A percentile compares a stretch with the other conserved stretches of the same genome.
phyloP scores from a whole-genome alignment of 2,888 invertebrate species.

The Tetrapedia diversipes region DNA sequence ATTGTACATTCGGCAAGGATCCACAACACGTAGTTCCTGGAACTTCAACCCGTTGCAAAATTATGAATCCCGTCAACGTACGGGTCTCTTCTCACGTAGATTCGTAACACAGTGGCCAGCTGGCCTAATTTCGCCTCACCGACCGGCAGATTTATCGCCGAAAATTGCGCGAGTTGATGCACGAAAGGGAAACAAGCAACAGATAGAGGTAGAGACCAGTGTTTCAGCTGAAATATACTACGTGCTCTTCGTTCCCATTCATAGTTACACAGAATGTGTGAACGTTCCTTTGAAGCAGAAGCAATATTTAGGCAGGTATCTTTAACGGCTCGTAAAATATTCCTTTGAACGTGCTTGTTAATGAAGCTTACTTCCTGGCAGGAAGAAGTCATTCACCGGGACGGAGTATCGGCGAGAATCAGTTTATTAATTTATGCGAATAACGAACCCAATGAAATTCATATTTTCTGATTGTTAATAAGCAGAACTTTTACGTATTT shows the following conservation, averaged over 20 bases:
- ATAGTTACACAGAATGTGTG: not conserved
- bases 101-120: not conserved
- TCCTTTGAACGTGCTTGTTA: not conserved
- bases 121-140: conserved; percentile 25
- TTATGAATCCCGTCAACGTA: not conserved
- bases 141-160: conserved; percentile 1
- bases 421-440: too few relatives aligned
- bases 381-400: too few relatives aligned
- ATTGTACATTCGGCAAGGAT: too few relatives aligned
- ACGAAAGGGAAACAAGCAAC: conserved; percentile 15
- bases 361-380: too few relatives aligned
- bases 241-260: conserved; percentile 7
- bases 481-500: too few relatives aligned
- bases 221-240: not conserved
- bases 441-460: too few relatives aligned
- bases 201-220: too few relatives aligned
- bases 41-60: not conserved
- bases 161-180: conserved; percentile 1
- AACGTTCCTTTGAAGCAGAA: conserved; percentile 7
- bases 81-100: conserved; percentile 7
- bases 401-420: too few relatives aligned
- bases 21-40: not conserved
- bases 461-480: too few relatives aligned
- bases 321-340: conserved; percentile 31
- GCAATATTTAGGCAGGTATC: conserved; percentile 25